Evolutionary conservation across 2,888 invertebrate genomes (phyloP), one percentile per base, ranked within the genome.

Genomic region (Ceramica pisi): DNA sequence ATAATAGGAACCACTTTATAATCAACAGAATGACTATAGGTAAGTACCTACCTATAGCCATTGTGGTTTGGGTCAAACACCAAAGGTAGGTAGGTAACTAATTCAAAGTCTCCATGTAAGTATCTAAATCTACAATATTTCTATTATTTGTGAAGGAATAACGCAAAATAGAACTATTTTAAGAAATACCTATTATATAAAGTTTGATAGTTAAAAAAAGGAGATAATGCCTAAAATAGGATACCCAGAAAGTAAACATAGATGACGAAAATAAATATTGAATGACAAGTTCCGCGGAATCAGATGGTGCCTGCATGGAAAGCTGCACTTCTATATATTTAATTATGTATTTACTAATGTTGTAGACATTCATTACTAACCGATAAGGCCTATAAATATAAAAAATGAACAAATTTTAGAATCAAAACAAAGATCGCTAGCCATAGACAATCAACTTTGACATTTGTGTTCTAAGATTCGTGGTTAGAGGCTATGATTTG

Each of bases 371-470:
- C 1, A 46, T 38, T 31, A 12, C 1, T 46, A 23, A 0, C 1
- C 31, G 56, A 41, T 5, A 16, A 10, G 1, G 14, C 19, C 6
- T 12, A 16, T 50, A n/a, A 50, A 46, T 35, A 51, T 9, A 14
- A 56, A 68, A 64, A 35, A 48, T 14, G 1, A 3, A 10, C 2
- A 66, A 71, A 78, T 56, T 53, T 44, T 51, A 48, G 21, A 71
- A 81, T 63, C 71, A 80, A 80, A 87, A 86, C 75, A 88, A 86
- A 80, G 60, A 75, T 38, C 73, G 26, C 61, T 41, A 50, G 70
- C 82, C 88, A 89, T 88, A 88, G 88, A 89, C 85, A 87, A 87
- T 68, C 59, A 66, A 80, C 76, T 88, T 87, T 88, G 88, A 87
- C 89, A 81, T 87, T 87, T 87, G 67, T 8, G 65, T 46, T 71